phyloP scores from a whole-genome alignment of 30 jellyfish, hydroid and myxozoan genomes.

The Hydractinia echinata region DNA sequence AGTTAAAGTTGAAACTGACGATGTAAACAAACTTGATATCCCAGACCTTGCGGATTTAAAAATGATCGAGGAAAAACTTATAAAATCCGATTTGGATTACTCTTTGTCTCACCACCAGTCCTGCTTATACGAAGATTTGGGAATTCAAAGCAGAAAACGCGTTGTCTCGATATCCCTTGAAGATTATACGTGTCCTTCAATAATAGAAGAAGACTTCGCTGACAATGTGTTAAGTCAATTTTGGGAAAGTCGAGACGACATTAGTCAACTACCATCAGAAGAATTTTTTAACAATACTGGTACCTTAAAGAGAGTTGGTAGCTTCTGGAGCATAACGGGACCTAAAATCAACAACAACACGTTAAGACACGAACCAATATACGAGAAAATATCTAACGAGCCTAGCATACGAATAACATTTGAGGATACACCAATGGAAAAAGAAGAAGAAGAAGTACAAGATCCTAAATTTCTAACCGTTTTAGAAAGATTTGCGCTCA shows the following conservation, averaged over 20 bases:
- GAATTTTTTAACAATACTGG: slow-evolving; percentile 2
- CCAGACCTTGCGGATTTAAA: background rate
- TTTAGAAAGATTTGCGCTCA: background rate
- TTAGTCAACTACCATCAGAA: background rate
- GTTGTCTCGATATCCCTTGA: background rate
- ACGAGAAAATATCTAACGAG: background rate
- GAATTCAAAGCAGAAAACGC: background rate
- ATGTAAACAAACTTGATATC: background rate
- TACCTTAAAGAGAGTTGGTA: background rate
- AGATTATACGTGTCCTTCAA: background rate
- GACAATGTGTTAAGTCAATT: slow-evolving; percentile 1
- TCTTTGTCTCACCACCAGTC: background rate
- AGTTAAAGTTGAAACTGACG: background rate
- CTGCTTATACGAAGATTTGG: background rate
- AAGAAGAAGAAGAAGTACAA: background rate
- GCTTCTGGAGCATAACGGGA: slow-evolving; percentile 11
- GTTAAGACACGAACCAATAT: background rate
- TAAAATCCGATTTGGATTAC: background rate
- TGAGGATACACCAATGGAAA: background rate
- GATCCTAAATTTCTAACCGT: background rate
- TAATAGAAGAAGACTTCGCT: background rate
- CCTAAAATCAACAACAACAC: background rate
- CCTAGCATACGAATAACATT: background rate
- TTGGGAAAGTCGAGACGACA: background rate
- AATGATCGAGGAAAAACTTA: slow-evolving; percentile 3